These are phyloP conservation scores for Aphidius ervi DNA, from an alignment of 1,140 invertebrate genomes.

Conservation along the genomic window DNA sequence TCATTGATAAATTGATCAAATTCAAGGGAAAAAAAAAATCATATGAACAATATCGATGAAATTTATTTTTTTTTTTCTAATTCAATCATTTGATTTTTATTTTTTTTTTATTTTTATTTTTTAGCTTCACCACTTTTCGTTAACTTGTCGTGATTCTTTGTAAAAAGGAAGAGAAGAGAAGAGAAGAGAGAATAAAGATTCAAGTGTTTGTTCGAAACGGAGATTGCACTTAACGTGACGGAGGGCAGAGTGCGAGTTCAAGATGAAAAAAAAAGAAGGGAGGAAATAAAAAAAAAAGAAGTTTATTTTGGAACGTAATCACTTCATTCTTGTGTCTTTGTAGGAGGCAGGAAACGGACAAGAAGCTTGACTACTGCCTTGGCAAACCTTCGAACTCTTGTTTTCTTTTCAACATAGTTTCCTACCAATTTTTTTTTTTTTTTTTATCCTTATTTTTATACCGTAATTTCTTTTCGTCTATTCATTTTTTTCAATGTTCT, in stretches of 20 bases:
- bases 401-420: slow-evolving; percentile 12
- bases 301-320: slow-evolving; percentile 35
- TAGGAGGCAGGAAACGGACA: slow-evolving; percentile 26
- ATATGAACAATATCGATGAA: too few relatives aligned
- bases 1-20: not conserved
- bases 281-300: not conserved
- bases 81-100: not conserved
- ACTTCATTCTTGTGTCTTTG: slow-evolving; percentile 29
- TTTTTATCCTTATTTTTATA: slow-evolving; percentile 8
- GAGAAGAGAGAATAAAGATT: slow-evolving; percentile 6
- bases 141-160: slow-evolving; percentile 10
- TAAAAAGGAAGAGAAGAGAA: not conserved
- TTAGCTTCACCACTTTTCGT: not conserved
- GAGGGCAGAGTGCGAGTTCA: slow-evolving; percentile 19
- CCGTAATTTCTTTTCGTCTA: not conserved
- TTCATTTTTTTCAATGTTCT: slow-evolving; percentile 8
- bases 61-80: not conserved
- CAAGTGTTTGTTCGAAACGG: slow-evolving; percentile 27
- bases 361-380: slow-evolving; percentile 17
- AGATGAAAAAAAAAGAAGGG: too few relatives aligned
- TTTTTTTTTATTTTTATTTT: not conserved
- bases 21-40: not conserved
- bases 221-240: slow-evolving; percentile 24
- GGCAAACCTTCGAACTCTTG: slow-evolving; percentile 24
- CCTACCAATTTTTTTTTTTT: not conserved